These are phyloP conservation scores for Pteruthius melanotis DNA, from an alignment of 2,113 vertebrate genomes.

Conservation along the genomic window DNA sequence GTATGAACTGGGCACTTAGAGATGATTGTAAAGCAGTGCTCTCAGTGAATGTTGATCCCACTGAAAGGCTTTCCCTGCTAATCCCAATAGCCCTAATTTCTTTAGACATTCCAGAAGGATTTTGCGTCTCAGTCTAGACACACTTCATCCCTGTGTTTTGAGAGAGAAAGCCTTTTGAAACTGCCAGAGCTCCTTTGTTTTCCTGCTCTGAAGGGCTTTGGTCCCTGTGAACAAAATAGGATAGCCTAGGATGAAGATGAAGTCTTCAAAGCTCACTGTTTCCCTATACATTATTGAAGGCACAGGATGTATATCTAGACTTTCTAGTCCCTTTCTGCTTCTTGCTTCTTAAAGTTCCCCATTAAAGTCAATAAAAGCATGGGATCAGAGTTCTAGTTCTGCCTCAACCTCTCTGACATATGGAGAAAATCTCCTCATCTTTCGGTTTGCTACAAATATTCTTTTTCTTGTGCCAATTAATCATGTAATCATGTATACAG, in stretches of 20 bases:
- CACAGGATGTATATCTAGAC: not conserved
- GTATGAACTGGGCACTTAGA: not conserved
- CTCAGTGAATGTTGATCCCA: conserved; percentile 17
- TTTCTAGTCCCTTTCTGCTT: not conserved
- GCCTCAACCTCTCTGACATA: not conserved
- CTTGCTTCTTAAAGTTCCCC: not conserved
- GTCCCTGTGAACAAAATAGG: not conserved
- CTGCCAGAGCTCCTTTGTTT: conserved; percentile 29
- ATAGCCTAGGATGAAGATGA: conserved; percentile 11
- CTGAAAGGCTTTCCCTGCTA: conserved; percentile 35
- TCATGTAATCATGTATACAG: not conserved
- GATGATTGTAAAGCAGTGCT: not conserved
- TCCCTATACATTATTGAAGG: not conserved
- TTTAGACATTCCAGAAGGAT: conserved; percentile 57
- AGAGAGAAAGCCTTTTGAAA: conserved; percentile 54
- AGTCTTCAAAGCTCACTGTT: conserved; percentile 3
- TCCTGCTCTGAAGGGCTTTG: conserved; percentile 25
- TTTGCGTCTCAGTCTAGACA: conserved; percentile 44
- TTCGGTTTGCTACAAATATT: not conserved
- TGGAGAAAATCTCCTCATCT: not conserved
- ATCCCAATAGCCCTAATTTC: conserved; percentile 42
- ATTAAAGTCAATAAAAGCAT: not conserved
- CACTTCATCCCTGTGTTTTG: conserved; percentile 48
- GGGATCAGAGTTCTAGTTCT: not conserved
- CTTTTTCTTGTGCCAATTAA: not conserved